A percentile compares a stretch with the other conserved stretches of the same genome.
Evolutionary conservation across 2,888 invertebrate genomes (phyloP).

Genomic region (Dastarcus helophoroides): DNA sequence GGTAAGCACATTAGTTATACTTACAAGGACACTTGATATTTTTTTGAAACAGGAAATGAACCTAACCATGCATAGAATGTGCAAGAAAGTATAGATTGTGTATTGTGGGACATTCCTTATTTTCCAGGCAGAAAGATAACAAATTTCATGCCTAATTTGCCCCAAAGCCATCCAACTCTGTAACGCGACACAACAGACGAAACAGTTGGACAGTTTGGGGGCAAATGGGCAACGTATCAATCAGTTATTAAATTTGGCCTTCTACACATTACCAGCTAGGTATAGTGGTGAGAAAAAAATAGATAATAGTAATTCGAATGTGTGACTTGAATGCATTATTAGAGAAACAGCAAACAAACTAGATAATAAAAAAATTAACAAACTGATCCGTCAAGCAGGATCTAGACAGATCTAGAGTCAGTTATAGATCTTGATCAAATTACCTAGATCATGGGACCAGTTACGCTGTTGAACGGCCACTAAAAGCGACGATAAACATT

Average conservation of each 20-base stretch:
- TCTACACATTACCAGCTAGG: too few species aligned
- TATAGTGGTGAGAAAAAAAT: too few species aligned
- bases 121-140: conserved; percentile 28
- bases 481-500: conserved; percentile 38
- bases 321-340: too few species aligned
- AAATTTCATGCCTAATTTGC: conserved; percentile 12
- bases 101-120: conserved; percentile 33
- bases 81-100: conserved; percentile 37
- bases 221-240: too few species aligned
- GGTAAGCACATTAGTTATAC: conserved; percentile 4
- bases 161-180: too few species aligned
- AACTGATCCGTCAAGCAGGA: conserved; percentile 36
- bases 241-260: too few species aligned
- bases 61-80: conserved; percentile 36
- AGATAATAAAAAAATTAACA: conserved; percentile 25
- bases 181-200: too few species aligned
- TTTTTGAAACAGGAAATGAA: conserved; percentile 12
- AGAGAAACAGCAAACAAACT: conserved; percentile 23
- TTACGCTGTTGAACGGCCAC: conserved; percentile 51
- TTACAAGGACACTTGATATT: conserved; percentile 8
- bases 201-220: too few species aligned
- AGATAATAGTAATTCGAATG: too few species aligned
- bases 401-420: conserved; percentile 36
- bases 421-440: conserved; percentile 34
- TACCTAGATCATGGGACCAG: conserved; percentile 51